A percentile compares a stretch with the other conserved stretches of the same genome.
These are phyloP conservation scores for Daubentonia madagascariensis DNA, from an alignment of 2,113 vertebrate genomes.

Conservation along the genomic window DNA sequence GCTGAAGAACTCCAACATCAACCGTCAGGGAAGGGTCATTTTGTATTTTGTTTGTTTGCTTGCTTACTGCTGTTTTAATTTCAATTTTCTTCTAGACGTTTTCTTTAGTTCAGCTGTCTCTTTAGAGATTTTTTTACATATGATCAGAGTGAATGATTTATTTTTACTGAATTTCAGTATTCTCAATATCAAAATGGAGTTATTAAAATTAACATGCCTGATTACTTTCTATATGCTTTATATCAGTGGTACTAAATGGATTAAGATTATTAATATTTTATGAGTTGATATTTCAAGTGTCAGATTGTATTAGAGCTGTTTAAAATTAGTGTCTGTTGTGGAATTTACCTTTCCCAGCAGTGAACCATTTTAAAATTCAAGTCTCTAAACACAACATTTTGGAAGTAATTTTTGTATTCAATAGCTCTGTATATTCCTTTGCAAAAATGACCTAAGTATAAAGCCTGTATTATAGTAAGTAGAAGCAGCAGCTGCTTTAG, in stretches of 20 bases:
- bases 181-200: neutral
- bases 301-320: neutral
- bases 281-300: neutral
- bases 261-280: slow-evolving; percentile 17
- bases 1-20: neutral
- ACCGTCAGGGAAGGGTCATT: neutral
- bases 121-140: neutral
- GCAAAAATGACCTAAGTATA: neutral
- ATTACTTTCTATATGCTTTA: neutral
- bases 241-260: neutral
- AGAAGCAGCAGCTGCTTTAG: neutral
- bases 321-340: neutral
- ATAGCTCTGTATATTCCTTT: neutral
- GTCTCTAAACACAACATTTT: neutral
- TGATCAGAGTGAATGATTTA: neutral
- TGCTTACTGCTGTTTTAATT: neutral
- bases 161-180: neutral
- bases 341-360: neutral
- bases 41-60: neutral
- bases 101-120: neutral
- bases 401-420: neutral
- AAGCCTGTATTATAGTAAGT: neutral
- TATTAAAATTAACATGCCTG: neutral
- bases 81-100: neutral
- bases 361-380: neutral